Evolutionary conservation across 1,140 invertebrate species (phyloP).

Genomic region (Arion vulgaris): DNA sequence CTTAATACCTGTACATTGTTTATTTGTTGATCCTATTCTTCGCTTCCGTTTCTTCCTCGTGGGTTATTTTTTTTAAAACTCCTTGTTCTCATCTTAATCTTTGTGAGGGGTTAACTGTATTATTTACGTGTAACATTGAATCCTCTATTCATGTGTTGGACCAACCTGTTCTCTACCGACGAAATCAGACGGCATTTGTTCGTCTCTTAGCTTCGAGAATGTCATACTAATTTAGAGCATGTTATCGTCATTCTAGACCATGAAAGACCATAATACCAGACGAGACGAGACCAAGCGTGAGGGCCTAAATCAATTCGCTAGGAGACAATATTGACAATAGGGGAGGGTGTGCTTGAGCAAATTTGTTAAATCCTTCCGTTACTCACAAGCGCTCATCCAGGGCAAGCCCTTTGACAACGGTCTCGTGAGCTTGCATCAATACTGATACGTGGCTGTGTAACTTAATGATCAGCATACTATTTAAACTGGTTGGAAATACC

Average conservation of each 20-base stretch:
- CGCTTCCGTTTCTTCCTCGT: no score
- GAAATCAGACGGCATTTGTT: not conserved
- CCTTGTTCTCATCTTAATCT: no score
- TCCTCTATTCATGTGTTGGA: no score
- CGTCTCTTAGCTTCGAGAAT: no score
- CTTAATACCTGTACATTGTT: no score
- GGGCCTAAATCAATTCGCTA: not conserved
- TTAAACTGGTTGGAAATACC: not conserved
- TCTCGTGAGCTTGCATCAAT: not conserved
- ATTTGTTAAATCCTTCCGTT: not conserved
- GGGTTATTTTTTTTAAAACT: no score
- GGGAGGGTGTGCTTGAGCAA: not conserved
- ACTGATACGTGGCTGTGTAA: not conserved
- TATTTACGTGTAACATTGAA: no score
- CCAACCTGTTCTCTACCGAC: no score
- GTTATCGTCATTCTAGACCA: not conserved
- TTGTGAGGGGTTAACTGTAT: no score
- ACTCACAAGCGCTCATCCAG: not conserved
- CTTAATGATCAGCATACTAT: not conserved
- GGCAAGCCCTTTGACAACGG: not conserved
- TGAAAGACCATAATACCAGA: not conserved
- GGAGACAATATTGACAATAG: slow-evolving; percentile 7
- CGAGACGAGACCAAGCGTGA: not conserved
- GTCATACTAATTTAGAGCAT: not conserved
- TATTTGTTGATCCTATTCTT: no score